phyloP scores from a whole-genome alignment of 2,888 invertebrate species.

The Colostygia pectinataria region DNA sequence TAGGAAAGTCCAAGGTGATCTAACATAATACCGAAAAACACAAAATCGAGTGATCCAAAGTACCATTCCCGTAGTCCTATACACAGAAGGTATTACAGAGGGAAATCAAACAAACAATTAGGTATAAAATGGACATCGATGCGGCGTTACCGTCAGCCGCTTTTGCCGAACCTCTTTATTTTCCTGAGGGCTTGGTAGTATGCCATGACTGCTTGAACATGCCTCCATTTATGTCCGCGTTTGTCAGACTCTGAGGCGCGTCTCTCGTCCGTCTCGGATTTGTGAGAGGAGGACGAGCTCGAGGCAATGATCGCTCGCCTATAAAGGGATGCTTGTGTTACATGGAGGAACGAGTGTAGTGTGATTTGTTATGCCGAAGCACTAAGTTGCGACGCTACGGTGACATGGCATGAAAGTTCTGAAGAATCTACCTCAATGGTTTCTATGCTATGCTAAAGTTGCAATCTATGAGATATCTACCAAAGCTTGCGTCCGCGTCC shows the following conservation, averaged over 20 bases:
- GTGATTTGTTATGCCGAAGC: conserved; percentile 52
- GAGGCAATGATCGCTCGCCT: conserved; percentile 80
- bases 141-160: conserved; percentile 43
- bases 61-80: conserved; percentile 78
- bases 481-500: conserved; percentile 15
- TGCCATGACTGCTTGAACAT: conserved; percentile 93
- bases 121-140: conserved; percentile 69
- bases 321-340: conserved; percentile 76
- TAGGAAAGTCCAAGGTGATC: conserved; percentile 71
- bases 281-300: conserved; percentile 76
- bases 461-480: conserved; percentile 16
- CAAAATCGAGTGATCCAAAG: conserved; percentile 69
- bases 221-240: conserved; percentile 91
- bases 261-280: conserved; percentile 72
- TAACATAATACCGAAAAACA: conserved; percentile 75
- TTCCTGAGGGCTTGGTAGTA: conserved; percentile 94
- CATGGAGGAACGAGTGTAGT: conserved; percentile 51
- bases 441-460: conserved; percentile 16
- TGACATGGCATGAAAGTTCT: conserved; percentile 20
- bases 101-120: conserved; percentile 70
- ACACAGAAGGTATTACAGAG: conserved; percentile 74
- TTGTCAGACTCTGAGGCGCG: conserved; percentile 71
- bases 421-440: conserved; percentile 13
- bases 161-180: conserved; percentile 90
- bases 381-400: conserved; percentile 49